Evolutionary conservation across 2,797 vertebrate genomes (phyloP).

Genomic region (Sphenopsis melanotis): DNA sequence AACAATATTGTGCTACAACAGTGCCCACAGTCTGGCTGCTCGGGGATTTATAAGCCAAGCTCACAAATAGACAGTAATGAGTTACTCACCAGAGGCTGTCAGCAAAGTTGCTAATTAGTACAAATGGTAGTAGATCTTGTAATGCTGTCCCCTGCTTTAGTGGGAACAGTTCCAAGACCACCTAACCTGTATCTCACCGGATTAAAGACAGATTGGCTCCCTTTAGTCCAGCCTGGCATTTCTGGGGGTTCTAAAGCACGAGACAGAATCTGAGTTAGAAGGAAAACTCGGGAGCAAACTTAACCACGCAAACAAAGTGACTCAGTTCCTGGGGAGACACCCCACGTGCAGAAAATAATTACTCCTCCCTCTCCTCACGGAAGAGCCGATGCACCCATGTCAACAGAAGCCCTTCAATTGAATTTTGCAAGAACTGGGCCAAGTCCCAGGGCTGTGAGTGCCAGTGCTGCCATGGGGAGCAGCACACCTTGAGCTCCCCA

Average conservation of each 20-base stretch:
- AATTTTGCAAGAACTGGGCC: constrained; percentile 51
- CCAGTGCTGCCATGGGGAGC: not conserved
- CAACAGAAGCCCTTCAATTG: constrained; percentile 38
- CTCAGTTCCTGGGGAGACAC: constrained; percentile 37
- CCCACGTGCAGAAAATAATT: constrained; percentile 40
- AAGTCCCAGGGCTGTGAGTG: constrained; percentile 25
- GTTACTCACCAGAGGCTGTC: constrained; percentile 65
- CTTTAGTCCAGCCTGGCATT: not conserved
- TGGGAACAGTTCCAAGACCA: constrained; percentile 58
- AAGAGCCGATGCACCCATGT: not conserved
- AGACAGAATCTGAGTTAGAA: not conserved
- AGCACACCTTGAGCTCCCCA: not conserved
- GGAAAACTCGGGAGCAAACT: not conserved
- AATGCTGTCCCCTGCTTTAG: constrained; percentile 51
- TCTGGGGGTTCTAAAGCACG: not conserved
- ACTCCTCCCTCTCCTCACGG: not conserved
- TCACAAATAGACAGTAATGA: constrained; percentile 68
- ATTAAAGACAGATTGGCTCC: not conserved
- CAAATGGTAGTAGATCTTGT: constrained; percentile 52
- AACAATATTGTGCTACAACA: constrained; percentile 47
- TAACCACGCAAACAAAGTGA: not conserved
- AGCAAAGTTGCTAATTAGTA: constrained; percentile 68
- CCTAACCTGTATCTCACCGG: constrained; percentile 2
- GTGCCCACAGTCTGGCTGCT: constrained; percentile 52
- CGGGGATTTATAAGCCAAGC: constrained; percentile 61